phyloP scores from a whole-genome alignment of 2,113 vertebrate genomes.

The Chrysochloris asiatica region DNA sequence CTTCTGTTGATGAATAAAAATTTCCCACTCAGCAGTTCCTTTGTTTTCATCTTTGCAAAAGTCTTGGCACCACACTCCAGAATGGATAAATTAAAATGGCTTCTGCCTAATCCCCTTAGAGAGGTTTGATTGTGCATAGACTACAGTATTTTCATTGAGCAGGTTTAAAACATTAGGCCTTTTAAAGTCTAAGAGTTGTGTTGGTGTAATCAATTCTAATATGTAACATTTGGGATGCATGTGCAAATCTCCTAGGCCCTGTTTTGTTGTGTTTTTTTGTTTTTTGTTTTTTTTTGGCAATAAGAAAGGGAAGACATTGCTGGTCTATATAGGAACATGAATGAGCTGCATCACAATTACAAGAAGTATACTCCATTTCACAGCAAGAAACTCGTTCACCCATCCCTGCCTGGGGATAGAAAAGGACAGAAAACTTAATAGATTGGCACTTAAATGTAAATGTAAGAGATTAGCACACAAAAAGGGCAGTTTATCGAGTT shows the following conservation, averaged over 20 bases:
- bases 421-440: background rate
- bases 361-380: background rate
- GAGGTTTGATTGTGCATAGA: conserved; percentile 73
- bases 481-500: background rate
- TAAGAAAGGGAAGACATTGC: conserved; percentile 33
- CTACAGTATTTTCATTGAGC: conserved; percentile 73
- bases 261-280: conserved; percentile 25
- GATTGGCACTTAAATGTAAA: background rate
- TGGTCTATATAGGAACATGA: conserved; percentile 5
- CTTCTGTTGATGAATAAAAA: conserved; percentile 74
- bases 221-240: background rate
- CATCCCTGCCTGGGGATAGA: background rate
- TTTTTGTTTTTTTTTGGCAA: conserved; percentile 14
- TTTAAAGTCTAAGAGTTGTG: conserved; percentile 68
- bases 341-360: background rate
- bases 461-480: background rate
- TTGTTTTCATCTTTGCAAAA: conserved; percentile 80
- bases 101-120: conserved; percentile 78
- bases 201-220: conserved; percentile 64
- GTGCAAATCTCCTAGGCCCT: background rate
- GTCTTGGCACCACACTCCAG: conserved; percentile 70
- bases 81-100: conserved; percentile 83
- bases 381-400: background rate
- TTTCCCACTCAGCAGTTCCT: conserved; percentile 73
- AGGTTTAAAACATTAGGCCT: conserved; percentile 56